phyloP scores from a whole-genome alignment of 2,888 invertebrate species.

The Drosophila borborema region DNA sequence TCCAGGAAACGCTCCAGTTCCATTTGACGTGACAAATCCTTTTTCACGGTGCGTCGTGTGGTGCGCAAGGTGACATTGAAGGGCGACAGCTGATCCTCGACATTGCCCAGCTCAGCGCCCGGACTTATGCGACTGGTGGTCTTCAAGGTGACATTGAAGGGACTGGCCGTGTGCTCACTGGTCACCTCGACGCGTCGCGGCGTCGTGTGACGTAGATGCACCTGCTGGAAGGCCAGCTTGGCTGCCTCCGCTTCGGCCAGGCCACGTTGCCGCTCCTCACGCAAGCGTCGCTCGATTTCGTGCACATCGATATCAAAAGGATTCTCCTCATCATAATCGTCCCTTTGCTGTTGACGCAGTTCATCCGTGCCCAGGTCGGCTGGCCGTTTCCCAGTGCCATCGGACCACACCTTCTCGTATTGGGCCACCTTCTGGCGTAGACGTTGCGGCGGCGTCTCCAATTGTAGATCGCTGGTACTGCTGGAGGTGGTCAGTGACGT shows the following conservation, averaged over 20 bases:
- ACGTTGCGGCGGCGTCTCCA: slow-evolving; percentile 81
- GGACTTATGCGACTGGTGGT: slow-evolving; percentile 84
- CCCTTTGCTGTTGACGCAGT: slow-evolving; percentile 59
- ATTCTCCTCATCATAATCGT: slow-evolving; percentile 75
- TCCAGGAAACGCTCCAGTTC: slow-evolving; percentile 87
- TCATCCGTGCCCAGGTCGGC: slow-evolving; percentile 81
- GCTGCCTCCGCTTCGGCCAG: slow-evolving; percentile 85
- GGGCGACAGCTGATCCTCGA: slow-evolving; percentile 73
- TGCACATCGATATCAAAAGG: slow-evolving; percentile 86
- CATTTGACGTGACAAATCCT: slow-evolving; percentile 65
- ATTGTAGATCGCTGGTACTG: slow-evolving; percentile 37
- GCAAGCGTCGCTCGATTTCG: slow-evolving; percentile 87
- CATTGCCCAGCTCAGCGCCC: slow-evolving; percentile 66
- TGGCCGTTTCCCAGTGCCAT: slow-evolving; percentile 79
- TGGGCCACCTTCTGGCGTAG: slow-evolving; percentile 91
- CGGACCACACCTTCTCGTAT: slow-evolving; percentile 92
- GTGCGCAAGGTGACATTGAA: slow-evolving; percentile 81
- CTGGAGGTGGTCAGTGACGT: slow-evolving; percentile 71
- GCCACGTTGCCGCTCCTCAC: slow-evolving; percentile 86
- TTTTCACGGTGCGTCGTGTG: slow-evolving; percentile 61
- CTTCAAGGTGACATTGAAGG: slow-evolving; percentile 85
- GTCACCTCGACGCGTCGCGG: slow-evolving; percentile 85
- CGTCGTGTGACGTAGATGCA: slow-evolving; percentile 87
- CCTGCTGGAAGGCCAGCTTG: slow-evolving; percentile 86
- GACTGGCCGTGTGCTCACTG: slow-evolving; percentile 69